Evolutionary conservation across 2,888 invertebrate genomes (phyloP).

Genomic region (Geotrupes spiniger): DNA sequence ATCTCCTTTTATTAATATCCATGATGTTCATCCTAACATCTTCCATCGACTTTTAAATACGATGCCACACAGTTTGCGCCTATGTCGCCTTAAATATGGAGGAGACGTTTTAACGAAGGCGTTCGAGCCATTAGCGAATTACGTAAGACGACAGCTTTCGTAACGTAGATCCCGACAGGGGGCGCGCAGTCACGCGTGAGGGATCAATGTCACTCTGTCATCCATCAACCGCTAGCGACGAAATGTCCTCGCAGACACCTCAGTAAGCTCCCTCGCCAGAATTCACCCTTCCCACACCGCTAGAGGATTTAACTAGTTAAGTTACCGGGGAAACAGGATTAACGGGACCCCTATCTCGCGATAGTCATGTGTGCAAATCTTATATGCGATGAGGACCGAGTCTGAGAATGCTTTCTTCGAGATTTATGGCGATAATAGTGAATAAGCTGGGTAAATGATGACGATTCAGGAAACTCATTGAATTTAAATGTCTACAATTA

Average conservation of each 20-base stretch:
- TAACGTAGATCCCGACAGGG: conserved; percentile 40
- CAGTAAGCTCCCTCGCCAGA: conserved; percentile 4
- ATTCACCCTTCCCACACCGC: conserved; percentile 14
- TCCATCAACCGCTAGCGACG: conserved; percentile 36
- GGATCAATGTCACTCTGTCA: conserved; percentile 46
- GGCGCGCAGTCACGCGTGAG: conserved; percentile 45
- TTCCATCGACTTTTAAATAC: no score
- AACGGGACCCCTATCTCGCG: no score
- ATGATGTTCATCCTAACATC: not conserved
- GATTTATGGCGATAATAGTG: no score
- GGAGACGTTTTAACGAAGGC: conserved; percentile 1
- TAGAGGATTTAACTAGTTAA: conserved; percentile 28
- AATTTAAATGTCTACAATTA: no score
- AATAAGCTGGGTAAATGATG: no score
- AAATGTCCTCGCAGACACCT: conserved; percentile 24
- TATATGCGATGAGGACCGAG: no score
- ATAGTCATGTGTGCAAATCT: no score
- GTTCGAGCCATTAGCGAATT: conserved; percentile 39
- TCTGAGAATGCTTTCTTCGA: no score
- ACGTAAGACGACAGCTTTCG: conserved; percentile 42
- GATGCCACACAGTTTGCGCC: no score
- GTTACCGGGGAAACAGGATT: conserved; percentile 18
- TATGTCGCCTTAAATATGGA: no score
- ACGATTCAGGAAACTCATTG: no score
- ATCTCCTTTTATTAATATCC: no score